Evolutionary conservation across 2,797 vertebrate genomes (phyloP), one percentile per base, ranked within the genome.

Genomic region (Lacerta agilis): DNA sequence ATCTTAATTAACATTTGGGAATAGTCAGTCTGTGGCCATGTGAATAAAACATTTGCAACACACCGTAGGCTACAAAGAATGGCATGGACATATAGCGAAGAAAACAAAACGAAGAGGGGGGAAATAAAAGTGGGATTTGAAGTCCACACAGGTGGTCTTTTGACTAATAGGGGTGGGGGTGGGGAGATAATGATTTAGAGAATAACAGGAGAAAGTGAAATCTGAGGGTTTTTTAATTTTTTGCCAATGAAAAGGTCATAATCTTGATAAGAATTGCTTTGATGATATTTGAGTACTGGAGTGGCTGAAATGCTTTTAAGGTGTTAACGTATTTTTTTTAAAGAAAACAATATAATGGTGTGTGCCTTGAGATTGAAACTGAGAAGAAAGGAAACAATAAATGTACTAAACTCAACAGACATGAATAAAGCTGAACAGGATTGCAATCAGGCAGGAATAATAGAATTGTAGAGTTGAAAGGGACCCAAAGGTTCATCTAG

Each of bases 1-100:
- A 90, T 95, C 95, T 95, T 95, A 95, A 95, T 95, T 95, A 95
- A 94, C 93, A 91, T 88, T 89, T 87, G 81, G 91, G 87, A 95
- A 90, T 85, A 92, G 41, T 75, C 55, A 20, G 91, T 90, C 92
- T 92, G 93, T 90, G 92, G 91, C 93, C 91, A 20, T 82, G 91
- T 92, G 92, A 92, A 92, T 91, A 86, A 90, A 94, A 90, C 90
- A 86, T 93, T 92, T 81, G 87, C 89, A 92, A 33, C 90, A 91
- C 89, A 93, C 83, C 71, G 13, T 41, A 67, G 83, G 71, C 92
- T 93, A 89, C 87, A 89, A 90, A 73, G 29, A 61, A 90, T 91
- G 87, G 90, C 86, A 91, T 64, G 1, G 91, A 82, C 90, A 86
- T 87, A 90, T 79, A 89, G 92, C 85, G 87, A 90, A 92, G 90